phyloP scores from a whole-genome alignment of 2,888 invertebrate species.

The Polylopha cassiicola region DNA sequence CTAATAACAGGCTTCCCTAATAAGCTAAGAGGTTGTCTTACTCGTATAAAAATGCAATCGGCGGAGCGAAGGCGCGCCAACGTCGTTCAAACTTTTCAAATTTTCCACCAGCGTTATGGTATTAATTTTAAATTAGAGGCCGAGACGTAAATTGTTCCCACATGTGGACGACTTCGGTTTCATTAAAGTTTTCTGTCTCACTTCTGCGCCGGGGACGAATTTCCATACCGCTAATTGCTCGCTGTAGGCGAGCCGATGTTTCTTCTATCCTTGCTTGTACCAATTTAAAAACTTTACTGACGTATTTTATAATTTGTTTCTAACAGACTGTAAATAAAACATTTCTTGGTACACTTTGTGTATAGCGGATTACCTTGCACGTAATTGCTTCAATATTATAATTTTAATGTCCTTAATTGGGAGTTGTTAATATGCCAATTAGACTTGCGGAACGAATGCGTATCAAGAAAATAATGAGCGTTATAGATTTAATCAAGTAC shows the following conservation, averaged over 20 bases:
- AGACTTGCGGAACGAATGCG: conserved; percentile 29
- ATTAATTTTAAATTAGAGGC: conserved; percentile 70
- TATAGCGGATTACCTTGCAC: conserved; percentile 63
- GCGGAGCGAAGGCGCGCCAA: conserved; percentile 54
- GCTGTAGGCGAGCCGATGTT: conserved; percentile 3
- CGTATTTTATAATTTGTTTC: too few species aligned
- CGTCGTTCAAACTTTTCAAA: conserved; percentile 75
- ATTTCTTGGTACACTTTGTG: conserved; percentile 72
- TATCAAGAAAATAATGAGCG: conserved; percentile 34
- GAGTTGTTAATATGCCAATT: conserved; percentile 33
- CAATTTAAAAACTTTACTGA: too few species aligned
- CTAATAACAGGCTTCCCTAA: conserved; percentile 70
- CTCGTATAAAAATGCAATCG: conserved; percentile 73
- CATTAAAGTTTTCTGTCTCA: conserved; percentile 47
- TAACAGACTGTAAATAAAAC: conserved; percentile 74
- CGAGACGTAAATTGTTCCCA: conserved; percentile 58
- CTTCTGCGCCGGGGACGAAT: conserved; percentile 17
- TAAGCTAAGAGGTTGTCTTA: conserved; percentile 73
- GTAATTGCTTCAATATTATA: conserved; percentile 55
- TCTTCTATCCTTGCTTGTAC: too few species aligned
- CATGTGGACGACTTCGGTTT: conserved; percentile 52
- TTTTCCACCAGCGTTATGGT: conserved; percentile 64
- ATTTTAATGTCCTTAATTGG: conserved; percentile 39
- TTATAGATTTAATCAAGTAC: conserved; percentile 33
- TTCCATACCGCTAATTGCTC: conserved; percentile 15